These are phyloP conservation scores for Aphelinus certus DNA, from an alignment of 1,140 invertebrate species.

Conservation along the genomic window DNA sequence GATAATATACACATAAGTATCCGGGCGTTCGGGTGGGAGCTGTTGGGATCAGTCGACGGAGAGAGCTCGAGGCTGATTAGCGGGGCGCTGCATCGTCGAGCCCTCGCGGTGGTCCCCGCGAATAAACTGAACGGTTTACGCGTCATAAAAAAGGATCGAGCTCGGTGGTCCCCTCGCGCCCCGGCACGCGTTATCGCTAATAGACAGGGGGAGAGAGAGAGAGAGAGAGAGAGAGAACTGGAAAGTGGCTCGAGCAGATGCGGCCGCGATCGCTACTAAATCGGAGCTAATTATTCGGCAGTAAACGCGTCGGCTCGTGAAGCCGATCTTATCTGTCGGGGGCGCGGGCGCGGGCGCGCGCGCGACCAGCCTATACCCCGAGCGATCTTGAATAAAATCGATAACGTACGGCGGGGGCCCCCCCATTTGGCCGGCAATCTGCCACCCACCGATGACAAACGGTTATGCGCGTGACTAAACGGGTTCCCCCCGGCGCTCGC, in stretches of 20 bases:
- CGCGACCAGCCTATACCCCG: neutral
- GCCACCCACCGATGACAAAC: constrained; percentile 28
- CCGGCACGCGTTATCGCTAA: constrained; percentile 45
- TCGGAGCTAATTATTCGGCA: constrained; percentile 64
- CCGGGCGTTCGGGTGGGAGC: too few relatives aligned
- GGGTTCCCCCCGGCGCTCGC: constrained; percentile 3
- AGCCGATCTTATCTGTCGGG: constrained; percentile 39
- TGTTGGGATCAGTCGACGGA: too few relatives aligned
- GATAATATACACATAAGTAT: too few relatives aligned
- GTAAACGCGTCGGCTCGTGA: constrained; percentile 61
- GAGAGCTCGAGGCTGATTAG: constrained; percentile 8
- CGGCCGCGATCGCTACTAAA: constrained; percentile 58
- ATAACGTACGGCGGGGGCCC: constrained; percentile 44
- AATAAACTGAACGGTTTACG: constrained; percentile 63
- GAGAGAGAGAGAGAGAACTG: constrained; percentile 13
- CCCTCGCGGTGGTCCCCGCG: constrained; percentile 40
- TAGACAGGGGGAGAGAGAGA: constrained; percentile 45
- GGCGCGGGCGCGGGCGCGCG: too few relatives aligned
- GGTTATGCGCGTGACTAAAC: constrained; percentile 26
- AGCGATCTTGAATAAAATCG: constrained; percentile 48
- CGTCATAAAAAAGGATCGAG: constrained; percentile 59
- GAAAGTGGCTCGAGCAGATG: neutral
- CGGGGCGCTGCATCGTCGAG: constrained; percentile 40
- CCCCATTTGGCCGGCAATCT: constrained; percentile 5
- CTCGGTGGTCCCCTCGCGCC: constrained; percentile 52